Percentiles rank a stretch among this genome's conserved stretches.
Conservation (phyloP, 2,888 invertebrate genomes). For the Limnephilus rhombicus region DNA sequence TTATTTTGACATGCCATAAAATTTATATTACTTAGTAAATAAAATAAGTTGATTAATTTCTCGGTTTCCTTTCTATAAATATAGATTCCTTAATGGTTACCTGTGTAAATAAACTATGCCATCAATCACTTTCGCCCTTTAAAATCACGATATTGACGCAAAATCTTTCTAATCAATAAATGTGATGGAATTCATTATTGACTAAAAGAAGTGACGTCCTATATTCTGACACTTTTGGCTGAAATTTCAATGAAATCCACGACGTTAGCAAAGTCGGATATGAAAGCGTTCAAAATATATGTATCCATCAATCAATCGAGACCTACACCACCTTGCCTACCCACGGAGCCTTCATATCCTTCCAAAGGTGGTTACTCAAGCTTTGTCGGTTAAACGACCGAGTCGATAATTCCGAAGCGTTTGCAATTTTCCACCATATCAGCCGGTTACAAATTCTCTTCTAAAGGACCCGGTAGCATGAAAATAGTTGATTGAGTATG, state of each 20-base stretch:
- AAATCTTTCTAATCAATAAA: not conserved
- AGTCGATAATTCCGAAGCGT: conserved; percentile 19
- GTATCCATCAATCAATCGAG: conserved; percentile 9
- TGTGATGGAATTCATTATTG: not conserved
- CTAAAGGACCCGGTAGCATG: not conserved
- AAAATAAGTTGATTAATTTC: no score
- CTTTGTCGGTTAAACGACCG: conserved; percentile 27
- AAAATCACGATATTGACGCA: not conserved
- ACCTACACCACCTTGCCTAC: not conserved
- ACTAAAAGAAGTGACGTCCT: not conserved
- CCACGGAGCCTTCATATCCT: not conserved
- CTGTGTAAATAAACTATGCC: not conserved
- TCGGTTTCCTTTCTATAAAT: not conserved
- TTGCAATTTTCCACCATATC: conserved; percentile 42
- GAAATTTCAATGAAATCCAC: not conserved
- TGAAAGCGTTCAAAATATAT: not conserved
- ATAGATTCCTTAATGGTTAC: not conserved
- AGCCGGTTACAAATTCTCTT: conserved; percentile 29
- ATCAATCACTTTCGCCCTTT: not conserved
- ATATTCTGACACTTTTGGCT: not conserved
- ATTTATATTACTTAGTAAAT: no score
- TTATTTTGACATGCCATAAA: no score
- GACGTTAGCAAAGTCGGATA: not conserved
- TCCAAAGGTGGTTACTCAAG: conserved; percentile 4
- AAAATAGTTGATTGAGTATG: not conserved